These are phyloP conservation scores for Strix aluco DNA, from an alignment of 2,113 vertebrate genomes.

Conservation along the genomic window DNA sequence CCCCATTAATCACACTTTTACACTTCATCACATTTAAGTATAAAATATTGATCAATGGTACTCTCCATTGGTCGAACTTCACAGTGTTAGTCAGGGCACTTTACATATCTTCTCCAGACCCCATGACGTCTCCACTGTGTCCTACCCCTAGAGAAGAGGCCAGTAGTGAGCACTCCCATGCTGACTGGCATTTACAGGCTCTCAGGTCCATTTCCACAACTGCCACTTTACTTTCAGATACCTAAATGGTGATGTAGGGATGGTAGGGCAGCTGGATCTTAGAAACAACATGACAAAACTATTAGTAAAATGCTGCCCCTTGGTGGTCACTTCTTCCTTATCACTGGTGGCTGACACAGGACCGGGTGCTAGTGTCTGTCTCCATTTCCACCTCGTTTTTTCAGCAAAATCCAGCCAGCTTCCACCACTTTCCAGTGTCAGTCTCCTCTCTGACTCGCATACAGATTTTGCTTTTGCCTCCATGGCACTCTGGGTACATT, in stretches of 20 bases:
- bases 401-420: not conserved
- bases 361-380: not conserved
- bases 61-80: not conserved
- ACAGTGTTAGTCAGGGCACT: not conserved
- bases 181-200: not conserved
- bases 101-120: not conserved
- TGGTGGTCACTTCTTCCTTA: not conserved
- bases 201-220: not conserved
- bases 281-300: not conserved
- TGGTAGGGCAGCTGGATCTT: too few species aligned
- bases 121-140: not conserved
- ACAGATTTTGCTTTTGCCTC: not conserved
- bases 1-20: conserved; percentile 61
- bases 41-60: conserved; percentile 19
- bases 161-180: not conserved
- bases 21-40: conserved; percentile 35
- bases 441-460: not conserved
- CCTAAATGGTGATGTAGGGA: not conserved
- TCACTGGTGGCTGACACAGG: not conserved
- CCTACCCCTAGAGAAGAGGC: not conserved
- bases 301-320: not conserved
- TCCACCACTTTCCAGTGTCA: not conserved
- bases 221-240: not conserved
- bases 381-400: not conserved
- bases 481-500: not conserved